A percentile compares a stretch with the other conserved stretches of the same genome.
These are phyloP conservation scores for Thereuonema tuberculata DNA, from an alignment of 1,140 invertebrate species.

Conservation along the genomic window DNA sequence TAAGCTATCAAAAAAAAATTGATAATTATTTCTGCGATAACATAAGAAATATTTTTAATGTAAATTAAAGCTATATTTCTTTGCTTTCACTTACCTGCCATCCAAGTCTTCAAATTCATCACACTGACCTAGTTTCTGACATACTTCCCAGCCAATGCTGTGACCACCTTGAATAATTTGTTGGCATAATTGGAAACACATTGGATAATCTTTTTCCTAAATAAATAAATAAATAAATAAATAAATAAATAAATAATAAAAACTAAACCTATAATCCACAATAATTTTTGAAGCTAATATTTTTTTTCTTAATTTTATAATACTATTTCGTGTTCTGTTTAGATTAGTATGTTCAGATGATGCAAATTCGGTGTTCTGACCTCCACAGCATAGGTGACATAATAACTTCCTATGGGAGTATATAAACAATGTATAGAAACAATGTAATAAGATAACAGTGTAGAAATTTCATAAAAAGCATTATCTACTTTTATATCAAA, in stretches of 20 bases:
- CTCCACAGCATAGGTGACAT: too few relatives aligned
- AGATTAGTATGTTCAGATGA: neutral
- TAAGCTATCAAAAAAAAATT: too few relatives aligned
- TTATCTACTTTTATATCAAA: too few relatives aligned
- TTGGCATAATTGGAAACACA: constrained; percentile 27
- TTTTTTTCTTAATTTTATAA: constrained; percentile 11
- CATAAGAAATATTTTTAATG: too few relatives aligned
- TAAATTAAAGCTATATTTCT: too few relatives aligned
- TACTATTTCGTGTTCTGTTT: neutral
- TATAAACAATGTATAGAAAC: too few relatives aligned
- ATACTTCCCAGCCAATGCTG: constrained; percentile 29
- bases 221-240: constrained; percentile 17
- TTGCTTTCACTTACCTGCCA: constrained; percentile 36
- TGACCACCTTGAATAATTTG: constrained; percentile 25
- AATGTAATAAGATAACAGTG: too few relatives aligned
- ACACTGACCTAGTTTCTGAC: constrained; percentile 36
- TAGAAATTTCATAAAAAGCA: too few relatives aligned
- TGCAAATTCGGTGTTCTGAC: neutral
- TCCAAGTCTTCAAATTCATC: constrained; percentile 37
- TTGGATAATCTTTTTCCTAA: constrained; percentile 29
- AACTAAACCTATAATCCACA: too few relatives aligned
- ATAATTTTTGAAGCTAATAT: too few relatives aligned
- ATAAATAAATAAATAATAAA: constrained; percentile 16
- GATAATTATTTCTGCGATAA: too few relatives aligned
- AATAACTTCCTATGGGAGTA: too few relatives aligned